phyloP scores from a whole-genome alignment of 2,888 invertebrate species.

The Acrobasis consociella region DNA sequence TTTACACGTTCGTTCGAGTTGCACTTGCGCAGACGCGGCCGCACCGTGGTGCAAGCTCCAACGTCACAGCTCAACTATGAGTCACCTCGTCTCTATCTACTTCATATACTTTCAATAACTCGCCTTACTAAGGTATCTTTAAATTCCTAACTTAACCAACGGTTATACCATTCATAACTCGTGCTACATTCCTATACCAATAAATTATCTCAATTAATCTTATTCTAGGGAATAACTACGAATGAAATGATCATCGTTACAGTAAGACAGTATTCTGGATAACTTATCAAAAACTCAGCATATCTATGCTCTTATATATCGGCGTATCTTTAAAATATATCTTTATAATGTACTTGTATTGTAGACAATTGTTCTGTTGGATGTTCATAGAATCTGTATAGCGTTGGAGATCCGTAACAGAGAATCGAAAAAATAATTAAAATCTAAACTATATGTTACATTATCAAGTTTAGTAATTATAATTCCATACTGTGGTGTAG shows the following conservation, averaged over 20 bases:
- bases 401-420: slow-evolving; percentile 2
- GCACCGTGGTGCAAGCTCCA: background rate
- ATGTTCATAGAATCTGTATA: slow-evolving; percentile 1
- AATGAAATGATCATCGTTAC: slow-evolving; percentile 39
- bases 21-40: background rate
- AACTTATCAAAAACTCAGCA: slow-evolving; percentile 69
- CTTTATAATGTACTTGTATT: slow-evolving; percentile 31
- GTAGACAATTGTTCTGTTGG: slow-evolving; percentile 16
- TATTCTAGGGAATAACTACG: slow-evolving; percentile 39
- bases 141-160: slow-evolving; percentile 62
- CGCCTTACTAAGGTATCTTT: slow-evolving; percentile 55
- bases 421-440: slow-evolving; percentile 12
- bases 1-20: slow-evolving; percentile 26
- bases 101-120: slow-evolving; percentile 45
- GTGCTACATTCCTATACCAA: slow-evolving; percentile 49
- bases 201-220: slow-evolving; percentile 57
- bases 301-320: slow-evolving; percentile 26
- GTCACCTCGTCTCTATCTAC: slow-evolving; percentile 55
- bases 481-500: slow-evolving; percentile 38
- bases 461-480: slow-evolving; percentile 37
- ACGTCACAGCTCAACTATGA: slow-evolving; percentile 53
- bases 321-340: slow-evolving; percentile 32
- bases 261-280: slow-evolving; percentile 78
- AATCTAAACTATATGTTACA: slow-evolving; percentile 11
- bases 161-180: slow-evolving; percentile 61